Base-by-base conservation (phyloP, 1,140 invertebrate species). In the Nixonia krombeini region DNA sequence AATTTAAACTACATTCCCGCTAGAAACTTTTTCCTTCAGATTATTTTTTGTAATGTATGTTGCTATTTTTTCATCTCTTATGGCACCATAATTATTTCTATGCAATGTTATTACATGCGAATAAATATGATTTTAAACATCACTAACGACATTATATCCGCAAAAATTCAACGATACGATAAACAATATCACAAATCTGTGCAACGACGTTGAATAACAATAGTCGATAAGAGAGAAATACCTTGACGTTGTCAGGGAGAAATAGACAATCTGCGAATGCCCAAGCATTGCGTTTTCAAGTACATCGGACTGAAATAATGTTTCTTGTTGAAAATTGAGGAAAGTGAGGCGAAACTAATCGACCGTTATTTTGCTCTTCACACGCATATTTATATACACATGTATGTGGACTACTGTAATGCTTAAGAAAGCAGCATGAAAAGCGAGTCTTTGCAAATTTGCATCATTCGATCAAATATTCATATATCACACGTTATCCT, bases 101-200 rank as follows among this genome's bases (percentile, higher is more conserved):
- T 63, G 53, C 50, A 31, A 53, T 53, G 63, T 58, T 57, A 44
- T 67, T 53, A 69, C 58, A 63, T 59, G 53, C 66, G 63, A 70
- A 70, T 56, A 56, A 61, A 70, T 64, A 56, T 35, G 46, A 44
- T 46, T 71, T 58, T 56, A 59, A 67, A 59, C 33, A 45, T 62
- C 9, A 56, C 55, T 62, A 71, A 59, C 50, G 35, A 56, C 44
- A 61, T 55, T 61, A 52, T 58, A 66, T 62, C 16, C 44, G 47
- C 63, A 67, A 67, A 67, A 61, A 64, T 61, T 63, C 38, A 71
- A 71, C 63, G 55, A 52, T 71, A 66, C 35, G 55, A 72, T 72
- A 72, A 67, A 72, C 69, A 72, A 72, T 72, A 72, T 72, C 61
- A 65, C 61, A 70, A 64, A 67, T 64, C 63, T 67, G 69, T 64